These are phyloP conservation scores for Lepidurus arcticus DNA, from an alignment of 1,140 invertebrate genomes.

Conservation along the genomic window DNA sequence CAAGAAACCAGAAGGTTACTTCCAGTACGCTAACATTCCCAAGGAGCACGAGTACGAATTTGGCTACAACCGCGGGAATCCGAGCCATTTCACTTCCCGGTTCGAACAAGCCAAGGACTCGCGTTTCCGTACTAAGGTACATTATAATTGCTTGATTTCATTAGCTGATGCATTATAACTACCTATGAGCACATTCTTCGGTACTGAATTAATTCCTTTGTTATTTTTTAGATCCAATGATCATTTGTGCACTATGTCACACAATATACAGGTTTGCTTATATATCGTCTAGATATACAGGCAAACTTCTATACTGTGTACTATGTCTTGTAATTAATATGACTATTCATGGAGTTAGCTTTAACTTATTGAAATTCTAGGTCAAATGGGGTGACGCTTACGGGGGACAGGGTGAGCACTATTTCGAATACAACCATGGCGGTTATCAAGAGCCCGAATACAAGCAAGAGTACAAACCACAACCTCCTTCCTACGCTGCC, in stretches of 20 bases:
- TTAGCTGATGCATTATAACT: no score
- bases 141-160: no score
- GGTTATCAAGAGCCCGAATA: conserved; percentile 30
- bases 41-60: conserved; percentile 61
- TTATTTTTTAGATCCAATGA: no score
- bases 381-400: conserved; percentile 79
- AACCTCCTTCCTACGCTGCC: not conserved
- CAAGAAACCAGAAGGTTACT: conserved; percentile 29
- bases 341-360: not conserved
- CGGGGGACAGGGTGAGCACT: conserved; percentile 79
- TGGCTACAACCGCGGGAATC: conserved; percentile 60
- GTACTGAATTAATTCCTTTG: no score
- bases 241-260: no score
- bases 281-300: no score
- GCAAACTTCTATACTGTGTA: no score
- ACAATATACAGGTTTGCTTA: no score
- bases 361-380: conserved; percentile 46
- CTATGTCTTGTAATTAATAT: no score
- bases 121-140: conserved; percentile 29
- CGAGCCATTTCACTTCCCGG: conserved; percentile 60
- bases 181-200: no score
- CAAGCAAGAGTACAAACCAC: conserved; percentile 26
- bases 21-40: conserved; percentile 57
- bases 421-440: conserved; percentile 76
- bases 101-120: conserved; percentile 53